Evolutionary conservation across 2,888 invertebrate genomes (phyloP), one percentile per base, ranked within the genome.

Genomic region (Villa cingulata): DNA sequence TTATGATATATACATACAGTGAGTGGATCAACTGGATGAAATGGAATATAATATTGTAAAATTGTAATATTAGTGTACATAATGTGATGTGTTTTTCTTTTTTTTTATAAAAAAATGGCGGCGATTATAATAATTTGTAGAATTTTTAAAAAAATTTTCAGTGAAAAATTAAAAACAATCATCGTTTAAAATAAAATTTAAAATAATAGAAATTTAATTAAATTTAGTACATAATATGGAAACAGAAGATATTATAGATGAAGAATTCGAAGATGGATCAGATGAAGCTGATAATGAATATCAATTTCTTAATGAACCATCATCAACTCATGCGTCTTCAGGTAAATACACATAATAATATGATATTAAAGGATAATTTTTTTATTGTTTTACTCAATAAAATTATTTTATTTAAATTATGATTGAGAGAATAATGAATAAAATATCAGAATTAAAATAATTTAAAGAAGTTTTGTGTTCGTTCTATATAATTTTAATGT

Each of bases 251-350:
- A 70, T 71, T 54, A 64, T 74, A 65, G 80, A 83, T 65, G 79
- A 82, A 73, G 84, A 84, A 68, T 74, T 82, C 59, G 81, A 80
- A 55, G 83, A 83, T 62, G 81, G 78, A 54, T 82, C 83, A 38
- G 83, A 84, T 61, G 78, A 82, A 51, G 83, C 82, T 58, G 81
- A 81, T 57, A 83, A 83, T 64, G 83, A 78, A 18, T 55, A 48
- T 38, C 51, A 76, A 52, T 68, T 72, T 53, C 66, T 72, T 48
- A 74, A 73, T 45, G 73, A 74, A 56, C 70, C 72, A 43, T 62
- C 72, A 50, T 70, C 73, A 43, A 73, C 73, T 43, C 73, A 54
- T 41, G 43, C 52, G 14, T 50, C 48, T 29, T 52, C 54, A 41
- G 49, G 54, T 52, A 50, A 51, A 49, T n/a, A 37, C n/a, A 38